Evolutionary conservation across 2,797 vertebrate species (phyloP), one percentile per base, ranked within the genome.

Genomic region (Benthosema pterotum): DNA sequence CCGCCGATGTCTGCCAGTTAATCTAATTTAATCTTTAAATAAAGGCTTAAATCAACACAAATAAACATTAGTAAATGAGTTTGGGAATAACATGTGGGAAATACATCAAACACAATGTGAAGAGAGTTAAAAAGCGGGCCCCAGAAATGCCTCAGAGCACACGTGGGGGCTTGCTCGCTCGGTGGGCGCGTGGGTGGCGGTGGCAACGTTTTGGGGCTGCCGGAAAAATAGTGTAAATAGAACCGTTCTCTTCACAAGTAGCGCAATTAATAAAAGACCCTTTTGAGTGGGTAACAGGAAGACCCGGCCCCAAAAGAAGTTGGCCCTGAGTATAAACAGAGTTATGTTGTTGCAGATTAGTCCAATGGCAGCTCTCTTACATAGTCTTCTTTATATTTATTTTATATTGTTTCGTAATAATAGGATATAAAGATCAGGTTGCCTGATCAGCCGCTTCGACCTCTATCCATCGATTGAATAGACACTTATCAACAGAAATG

Each of bases 201-300:
- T n/a, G 74, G 74, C 65, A 75, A 67, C 80, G 67, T 72, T 61
- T 51, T 64, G 69, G 69, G 66, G 70, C 48, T 0, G 28, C 14
- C 12, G 14, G 56, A 45, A n/a, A n/a, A n/a, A 63, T 57, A 71
- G 59, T 82, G 85, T 82, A 85, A 88, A 91, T 89, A 89, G 78
- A 88, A 87, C 68, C 68, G 54, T 70, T 74, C 58, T 60, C 69
- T 66, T 68, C 73, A 77, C 74, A 75, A 85, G 83, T 57, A 9
- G 49, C 2, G 42, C 77, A 86, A 87, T 87, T 87, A 90, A 90
- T 88, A 79, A 88, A 89, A 88, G 79, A 78, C 74, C 74, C 63
- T 88, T 25, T 86, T 84, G 73, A 88, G 66, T 73, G 69, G n/a
- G n/a, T n/a, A n/a, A n/a, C n/a, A n/a, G n/a, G n/a, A n/a, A n/a